A percentile compares a stretch with the other conserved stretches of the same genome.
phyloP scores from a whole-genome alignment of 2,888 invertebrate genomes.

The Erebia epiphron region DNA sequence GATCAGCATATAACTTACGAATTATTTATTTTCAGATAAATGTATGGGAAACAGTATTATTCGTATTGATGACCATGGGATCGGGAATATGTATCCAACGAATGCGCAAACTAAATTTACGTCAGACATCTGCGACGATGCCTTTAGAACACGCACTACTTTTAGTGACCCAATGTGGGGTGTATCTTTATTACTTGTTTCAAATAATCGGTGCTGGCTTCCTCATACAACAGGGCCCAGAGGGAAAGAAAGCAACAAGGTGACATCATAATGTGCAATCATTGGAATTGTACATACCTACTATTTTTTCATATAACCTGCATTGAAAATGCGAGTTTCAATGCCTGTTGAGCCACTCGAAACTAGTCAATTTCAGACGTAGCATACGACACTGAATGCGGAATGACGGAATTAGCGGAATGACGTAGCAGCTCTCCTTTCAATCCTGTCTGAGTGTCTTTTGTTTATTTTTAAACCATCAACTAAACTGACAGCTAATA shows the following conservation, averaged over 20 bases:
- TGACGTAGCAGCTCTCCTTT: no score
- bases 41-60: slow-evolving; percentile 77
- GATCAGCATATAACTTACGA: background rate
- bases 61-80: slow-evolving; percentile 69
- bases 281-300: background rate
- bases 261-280: slow-evolving; percentile 36
- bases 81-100: slow-evolving; percentile 71
- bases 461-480: no score
- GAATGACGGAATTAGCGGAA: no score
- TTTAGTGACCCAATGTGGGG: slow-evolving; percentile 90
- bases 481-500: no score
- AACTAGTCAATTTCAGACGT: no score
- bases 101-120: slow-evolving; percentile 67
- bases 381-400: no score
- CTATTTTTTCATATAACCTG: no score
- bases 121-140: slow-evolving; percentile 60
- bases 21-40: slow-evolving; percentile 75
- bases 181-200: slow-evolving; percentile 90
- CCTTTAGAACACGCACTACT: slow-evolving; percentile 88
- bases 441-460: no score
- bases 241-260: slow-evolving; percentile 69
- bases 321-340: no score
- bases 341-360: no score
- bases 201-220: slow-evolving; percentile 89
- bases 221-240: slow-evolving; percentile 66